Percentiles rank a stretch among this genome's conserved stretches.
Conservation (phyloP, 2,797 vertebrate genomes). For the Cottoperca gobio region DNA sequence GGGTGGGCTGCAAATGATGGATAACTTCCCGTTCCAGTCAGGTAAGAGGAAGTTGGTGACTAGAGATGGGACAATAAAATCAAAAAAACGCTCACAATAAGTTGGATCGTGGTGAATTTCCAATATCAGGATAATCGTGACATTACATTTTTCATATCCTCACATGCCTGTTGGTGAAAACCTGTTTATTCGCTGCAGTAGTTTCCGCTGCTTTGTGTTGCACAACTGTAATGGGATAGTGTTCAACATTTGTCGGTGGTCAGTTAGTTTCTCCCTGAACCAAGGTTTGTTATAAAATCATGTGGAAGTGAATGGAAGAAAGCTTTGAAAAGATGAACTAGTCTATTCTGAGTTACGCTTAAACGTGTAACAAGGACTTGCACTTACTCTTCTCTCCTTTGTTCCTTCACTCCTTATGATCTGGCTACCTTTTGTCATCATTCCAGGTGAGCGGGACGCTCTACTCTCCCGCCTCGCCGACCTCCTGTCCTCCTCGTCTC, state of each 20-base stretch:
- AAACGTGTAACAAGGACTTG: not conserved
- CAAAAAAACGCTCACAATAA: too few relatives aligned
- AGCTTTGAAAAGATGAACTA: not conserved
- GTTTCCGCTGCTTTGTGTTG: not conserved
- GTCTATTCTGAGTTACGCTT: not conserved
- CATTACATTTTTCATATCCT: too few relatives aligned
- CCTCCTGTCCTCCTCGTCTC: slow-evolving; percentile 79
- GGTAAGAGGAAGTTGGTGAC: slow-evolving; percentile 65
- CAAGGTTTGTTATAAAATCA: too few relatives aligned
- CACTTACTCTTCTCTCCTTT: not conserved
- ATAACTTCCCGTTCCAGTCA: slow-evolving; percentile 87
- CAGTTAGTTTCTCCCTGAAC: not conserved
- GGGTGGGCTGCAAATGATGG: slow-evolving; percentile 91
- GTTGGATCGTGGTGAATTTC: too few relatives aligned
- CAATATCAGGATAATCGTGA: too few relatives aligned
- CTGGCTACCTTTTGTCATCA: not conserved
- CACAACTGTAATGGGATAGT: not conserved
- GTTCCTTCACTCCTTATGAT: not conserved
- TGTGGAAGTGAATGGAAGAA: not conserved
- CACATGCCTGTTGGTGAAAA: not conserved
- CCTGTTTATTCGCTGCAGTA: not conserved
- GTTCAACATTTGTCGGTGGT: not conserved
- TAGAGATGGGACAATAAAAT: too few relatives aligned
- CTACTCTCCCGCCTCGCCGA: slow-evolving; percentile 81
- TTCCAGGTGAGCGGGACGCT: slow-evolving; percentile 82